Conservation (phyloP, 2,797 vertebrate genomes). For the Sebastes oblongus region DNA sequence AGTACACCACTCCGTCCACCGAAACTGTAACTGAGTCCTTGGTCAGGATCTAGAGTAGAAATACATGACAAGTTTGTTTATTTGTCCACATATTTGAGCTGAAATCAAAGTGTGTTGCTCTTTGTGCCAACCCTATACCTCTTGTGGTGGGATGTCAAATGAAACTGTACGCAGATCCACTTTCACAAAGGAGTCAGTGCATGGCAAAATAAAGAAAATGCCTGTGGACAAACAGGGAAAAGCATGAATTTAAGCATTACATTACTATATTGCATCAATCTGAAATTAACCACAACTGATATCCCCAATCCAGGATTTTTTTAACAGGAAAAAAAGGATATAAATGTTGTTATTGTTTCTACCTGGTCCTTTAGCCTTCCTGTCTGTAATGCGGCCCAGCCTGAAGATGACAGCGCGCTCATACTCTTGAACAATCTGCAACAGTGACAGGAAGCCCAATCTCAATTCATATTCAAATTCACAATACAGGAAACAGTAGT, state of each 20-base stretch:
- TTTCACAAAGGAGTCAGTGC: constrained; percentile 82
- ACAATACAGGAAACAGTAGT: not conserved
- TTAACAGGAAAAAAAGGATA: not conserved
- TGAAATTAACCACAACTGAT: not conserved
- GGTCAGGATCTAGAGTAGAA: constrained; percentile 78
- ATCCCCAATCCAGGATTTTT: not conserved
- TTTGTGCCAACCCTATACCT: constrained; percentile 62
- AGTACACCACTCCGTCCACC: constrained; percentile 86
- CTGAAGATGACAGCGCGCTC: constrained; percentile 86
- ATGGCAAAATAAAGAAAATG: constrained; percentile 84
- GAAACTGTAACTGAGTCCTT: constrained; percentile 84
- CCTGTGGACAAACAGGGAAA: constrained; percentile 57
- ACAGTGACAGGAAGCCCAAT: not conserved
- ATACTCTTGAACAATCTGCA: constrained; percentile 85
- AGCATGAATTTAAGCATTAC: not conserved
- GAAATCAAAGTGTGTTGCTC: not conserved
- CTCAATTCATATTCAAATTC: not conserved
- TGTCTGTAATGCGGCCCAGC: constrained; percentile 82
- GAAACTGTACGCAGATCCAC: constrained; percentile 85
- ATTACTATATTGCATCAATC: not conserved
- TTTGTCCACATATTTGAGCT: not conserved
- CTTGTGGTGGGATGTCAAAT: constrained; percentile 87
- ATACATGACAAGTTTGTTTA: not conserved
- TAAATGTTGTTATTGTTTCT: not conserved
- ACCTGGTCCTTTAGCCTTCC: constrained; percentile 85